Evolutionary conservation across 2,888 invertebrate genomes (phyloP).

Genomic region (Cremastinae sp.): DNA sequence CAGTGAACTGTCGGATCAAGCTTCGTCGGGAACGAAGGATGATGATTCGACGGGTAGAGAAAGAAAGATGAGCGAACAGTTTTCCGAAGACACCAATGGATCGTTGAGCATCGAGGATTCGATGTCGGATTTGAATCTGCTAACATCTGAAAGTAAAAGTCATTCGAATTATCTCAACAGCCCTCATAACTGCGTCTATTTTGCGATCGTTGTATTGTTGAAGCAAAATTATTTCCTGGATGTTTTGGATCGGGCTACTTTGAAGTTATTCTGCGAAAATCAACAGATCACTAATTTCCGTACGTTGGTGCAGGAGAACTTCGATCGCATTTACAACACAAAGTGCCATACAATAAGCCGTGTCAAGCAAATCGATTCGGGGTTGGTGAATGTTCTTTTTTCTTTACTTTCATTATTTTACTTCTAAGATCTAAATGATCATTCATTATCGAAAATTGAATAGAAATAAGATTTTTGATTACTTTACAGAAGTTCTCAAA

Average conservation of each 20-base stretch:
- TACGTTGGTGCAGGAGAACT: slow-evolving; percentile 79
- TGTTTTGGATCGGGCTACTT: slow-evolving; percentile 84
- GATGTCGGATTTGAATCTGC: slow-evolving; percentile 3
- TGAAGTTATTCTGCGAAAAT: slow-evolving; percentile 86
- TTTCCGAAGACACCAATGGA: slow-evolving; percentile 29
- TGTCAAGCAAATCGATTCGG: slow-evolving; percentile 49
- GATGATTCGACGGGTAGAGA: slow-evolving; percentile 4
- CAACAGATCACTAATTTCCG: slow-evolving; percentile 84
- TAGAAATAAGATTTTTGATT: background rate
- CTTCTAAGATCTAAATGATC: too few species aligned
- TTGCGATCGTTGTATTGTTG: slow-evolving; percentile 86
- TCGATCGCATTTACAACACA: slow-evolving; percentile 66
- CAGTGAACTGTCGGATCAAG: slow-evolving; percentile 60
- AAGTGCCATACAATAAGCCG: slow-evolving; percentile 62
- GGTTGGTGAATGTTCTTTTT: too few species aligned
- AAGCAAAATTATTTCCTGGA: slow-evolving; percentile 82
- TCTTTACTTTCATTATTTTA: too few species aligned
- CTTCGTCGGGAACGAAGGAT: slow-evolving; percentile 7
- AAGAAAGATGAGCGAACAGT: slow-evolving; percentile 15
- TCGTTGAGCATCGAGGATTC: slow-evolving; percentile 11
- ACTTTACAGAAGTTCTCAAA: slow-evolving; percentile 77
- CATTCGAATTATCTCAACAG: slow-evolving; percentile 61
- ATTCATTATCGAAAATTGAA: background rate
- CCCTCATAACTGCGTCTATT: slow-evolving; percentile 88
- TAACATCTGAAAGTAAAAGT: slow-evolving; percentile 7